Base-by-base conservation (phyloP, 2,113 vertebrate species). In the Xenus cinereus region DNA sequence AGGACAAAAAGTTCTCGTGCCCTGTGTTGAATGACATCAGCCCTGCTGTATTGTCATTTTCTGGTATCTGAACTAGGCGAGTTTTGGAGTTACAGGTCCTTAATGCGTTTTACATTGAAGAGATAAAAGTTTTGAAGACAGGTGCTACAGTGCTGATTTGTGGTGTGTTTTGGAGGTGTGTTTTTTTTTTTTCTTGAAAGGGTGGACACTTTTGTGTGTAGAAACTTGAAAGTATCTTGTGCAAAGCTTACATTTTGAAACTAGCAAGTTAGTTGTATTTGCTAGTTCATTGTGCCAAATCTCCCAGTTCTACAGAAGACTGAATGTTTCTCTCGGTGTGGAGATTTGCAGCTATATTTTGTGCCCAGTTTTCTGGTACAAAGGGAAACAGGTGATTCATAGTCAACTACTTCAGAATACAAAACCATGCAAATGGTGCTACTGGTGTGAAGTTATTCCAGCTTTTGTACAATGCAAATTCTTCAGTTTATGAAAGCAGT, bases 381-480 rank as follows among this genome's bases (percentile, higher is more conserved):
- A 82, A 95, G 72, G 43, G 46, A 74, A 83, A 43, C 19, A 10
- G 48, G 43, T 84, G 33, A 56, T 89, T 95, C 11, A 4, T 32
- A 86, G 56, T 62, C 50, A 87, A 1, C 43, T 76, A 14, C 81
- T 92, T 81, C 35, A 39, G 54, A 83, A 88, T 83, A 90, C 23
- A 88, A 76, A 94, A 9, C 37, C 48, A 90, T 96, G 83, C 88
- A 97, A 92, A 93, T 84, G 8, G 22, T 21, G 54, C 33, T 85
- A 35, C 14, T 81, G 39, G 19, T 95, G 73, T 91, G 91, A 95
- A 91, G 74, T 87, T 89, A 78, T 43, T 94, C 88, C 88, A 96
- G 2, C 67, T 92, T 50, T 37, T 88, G 56, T 57, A n/a, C 73
- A 72, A 92, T 90, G 93, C 77, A 89, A 84, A 93, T 96, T 68